Conservation (phyloP, 2,888 invertebrate species). For the Cephus sareptanus region DNA sequence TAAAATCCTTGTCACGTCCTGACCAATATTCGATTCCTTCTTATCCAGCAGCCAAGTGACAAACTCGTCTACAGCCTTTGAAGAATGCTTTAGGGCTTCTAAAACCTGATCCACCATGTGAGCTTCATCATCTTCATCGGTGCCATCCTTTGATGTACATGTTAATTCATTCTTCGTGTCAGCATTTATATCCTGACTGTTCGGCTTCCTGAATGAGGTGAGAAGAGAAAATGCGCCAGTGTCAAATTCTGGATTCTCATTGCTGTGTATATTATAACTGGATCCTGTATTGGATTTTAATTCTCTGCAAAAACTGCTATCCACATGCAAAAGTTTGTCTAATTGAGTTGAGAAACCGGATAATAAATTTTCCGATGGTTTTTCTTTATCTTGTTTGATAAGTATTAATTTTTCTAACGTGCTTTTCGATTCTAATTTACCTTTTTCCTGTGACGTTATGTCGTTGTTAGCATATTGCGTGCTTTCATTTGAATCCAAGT, state of each 20-base stretch:
- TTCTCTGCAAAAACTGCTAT: too few relatives aligned
- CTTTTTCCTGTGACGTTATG: too few relatives aligned
- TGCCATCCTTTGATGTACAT: neutral
- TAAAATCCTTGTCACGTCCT: neutral
- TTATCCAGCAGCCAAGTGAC: conserved; percentile 9
- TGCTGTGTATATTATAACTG: conserved; percentile 10
- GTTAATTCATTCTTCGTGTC: neutral
- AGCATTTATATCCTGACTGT: neutral
- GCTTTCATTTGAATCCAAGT: conserved; percentile 5
- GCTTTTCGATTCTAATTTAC: too few relatives aligned
- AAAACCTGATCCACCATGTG: conserved; percentile 8
- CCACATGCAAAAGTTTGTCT: too few relatives aligned
- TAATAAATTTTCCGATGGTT: too few relatives aligned
- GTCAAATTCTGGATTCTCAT: conserved; percentile 7
- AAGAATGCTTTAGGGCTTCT: conserved; percentile 17
- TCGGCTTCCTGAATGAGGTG: neutral
- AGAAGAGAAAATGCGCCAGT: conserved; percentile 3
- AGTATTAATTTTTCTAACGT: too few relatives aligned
- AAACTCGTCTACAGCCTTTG: conserved; percentile 9
- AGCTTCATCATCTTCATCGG: conserved; percentile 5
- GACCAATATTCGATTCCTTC: conserved; percentile 10
- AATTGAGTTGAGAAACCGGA: too few relatives aligned
- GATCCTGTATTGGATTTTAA: conserved; percentile 4
- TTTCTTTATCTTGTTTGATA: too few relatives aligned
- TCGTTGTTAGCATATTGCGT: too few relatives aligned